Evolutionary conservation across 2,888 invertebrate species (phyloP), one percentile per base, ranked within the genome.

Genomic region (Anodontia alba): DNA sequence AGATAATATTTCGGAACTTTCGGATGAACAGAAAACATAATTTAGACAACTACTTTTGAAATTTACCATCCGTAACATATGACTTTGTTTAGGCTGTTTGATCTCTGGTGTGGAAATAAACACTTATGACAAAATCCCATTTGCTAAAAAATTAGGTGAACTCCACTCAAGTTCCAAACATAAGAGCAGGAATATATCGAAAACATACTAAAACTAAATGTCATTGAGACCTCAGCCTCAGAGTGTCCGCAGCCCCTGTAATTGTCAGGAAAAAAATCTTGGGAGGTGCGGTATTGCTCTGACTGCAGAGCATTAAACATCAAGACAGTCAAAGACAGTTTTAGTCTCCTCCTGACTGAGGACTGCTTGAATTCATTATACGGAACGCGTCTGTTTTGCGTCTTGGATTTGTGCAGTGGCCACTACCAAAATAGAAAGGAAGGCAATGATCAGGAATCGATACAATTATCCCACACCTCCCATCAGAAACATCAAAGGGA

Each of bases 381-480:
- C 49, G 76, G 42, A 17, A 69, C 69, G 20, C 33, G 7, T 0
- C 42, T 23, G 38, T 76, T 69, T n/a, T 57, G 68, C n/a, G 49
- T 26, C 8, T 17, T 69, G 5, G 75, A 49, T 26, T n/a, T 69
- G 10, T 33, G 51, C 38, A 33, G 26, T 0, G 75, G 74, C 17
- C 68, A 68, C 38, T 68, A 67, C 67, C 67, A 49, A 46, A 67
- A n/a, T n/a, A n/a, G n/a, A n/a, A n/a, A n/a, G n/a, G n/a, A n/a
- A n/a, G n/a, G n/a, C n/a, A n/a, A n/a, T n/a, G n/a, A n/a, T n/a
- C n/a, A n/a, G n/a, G n/a, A n/a, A n/a, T n/a, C n/a, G n/a, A n/a
- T n/a, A n/a, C n/a, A n/a, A n/a, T n/a, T n/a, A n/a, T n/a, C n/a
- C n/a, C n/a, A n/a, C n/a, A n/a, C n/a, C n/a, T n/a, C n/a, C n/a